Base-by-base conservation (phyloP, 2,797 vertebrate species). In the Pempheris klunzingeri region DNA sequence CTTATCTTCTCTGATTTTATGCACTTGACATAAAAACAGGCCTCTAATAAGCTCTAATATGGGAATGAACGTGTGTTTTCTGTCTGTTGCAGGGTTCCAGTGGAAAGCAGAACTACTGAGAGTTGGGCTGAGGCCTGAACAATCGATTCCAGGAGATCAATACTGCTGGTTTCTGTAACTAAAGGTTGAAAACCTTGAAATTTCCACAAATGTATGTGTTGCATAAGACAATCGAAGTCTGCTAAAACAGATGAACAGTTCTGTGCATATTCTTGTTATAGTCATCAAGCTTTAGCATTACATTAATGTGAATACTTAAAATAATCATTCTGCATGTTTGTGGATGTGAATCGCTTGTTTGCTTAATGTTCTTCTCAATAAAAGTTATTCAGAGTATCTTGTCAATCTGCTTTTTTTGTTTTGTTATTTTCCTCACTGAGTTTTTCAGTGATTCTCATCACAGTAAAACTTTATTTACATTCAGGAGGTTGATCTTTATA, bases 11-110 rank as follows among this genome's bases (percentile, higher is more conserved):
- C 12, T 53, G 14, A 9, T 11, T 20, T 3, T 9, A 32, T 39
- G 44, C 4, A 20, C 18, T 11, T 15, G 4, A 7, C 13, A 55
- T 14, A 15, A 54, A 32, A 52, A 58, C 44, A 10, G 26, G 1
- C 15, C 13, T 3, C 13, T n/a, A n/a, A 4, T 38, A 10, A 12
- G 20, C 24, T 47, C 52, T 1, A 15, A 15, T n/a, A n/a, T 57
- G 24, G 20, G 7, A 43, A 38, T 6, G 30, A 8, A 28, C 17
- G 36, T 50, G 30, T 64, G 1, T 14, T 61, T 55, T 54, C 8
- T 80, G 30, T 80, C 13, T 82, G 46, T 76, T 84, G 13, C 86
- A 91, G 89, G 54, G 59, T 7, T 79, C 78, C 41, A 2, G 60
- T 32, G 50, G 67, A 22, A 88, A 90, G 59, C 26, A 22, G 46